phyloP scores from a whole-genome alignment of 2,113 vertebrate genomes.

The Tympanuchus pallidicinctus region DNA sequence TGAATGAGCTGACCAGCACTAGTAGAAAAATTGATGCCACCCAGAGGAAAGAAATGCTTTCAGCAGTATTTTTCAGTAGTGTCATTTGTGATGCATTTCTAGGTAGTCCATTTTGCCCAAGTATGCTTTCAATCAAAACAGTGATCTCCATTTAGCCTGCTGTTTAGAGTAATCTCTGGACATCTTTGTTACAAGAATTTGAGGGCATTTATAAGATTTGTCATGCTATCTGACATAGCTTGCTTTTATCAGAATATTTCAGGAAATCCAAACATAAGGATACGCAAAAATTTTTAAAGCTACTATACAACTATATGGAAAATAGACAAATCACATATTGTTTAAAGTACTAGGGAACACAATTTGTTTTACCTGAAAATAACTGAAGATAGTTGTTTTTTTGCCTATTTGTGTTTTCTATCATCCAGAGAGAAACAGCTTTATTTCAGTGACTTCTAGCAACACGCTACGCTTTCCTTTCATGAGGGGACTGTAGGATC shows the following conservation, averaged over 20 bases:
- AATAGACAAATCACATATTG: neutral
- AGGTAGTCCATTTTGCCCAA: conserved; percentile 32
- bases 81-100: conserved; percentile 39
- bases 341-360: neutral
- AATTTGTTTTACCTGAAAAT: conserved; percentile 16
- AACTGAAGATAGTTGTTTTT: neutral
- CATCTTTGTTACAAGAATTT: neutral
- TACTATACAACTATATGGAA: conserved; percentile 60
- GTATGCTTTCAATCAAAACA: conserved; percentile 51
- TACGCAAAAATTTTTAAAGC: conserved; percentile 52
- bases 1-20: neutral
- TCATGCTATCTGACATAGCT: conserved; percentile 16
- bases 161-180: conserved; percentile 52
- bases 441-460: conserved; percentile 24
- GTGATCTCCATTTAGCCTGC: conserved; percentile 34
- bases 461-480: conserved; percentile 14
- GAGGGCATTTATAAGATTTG: neutral
- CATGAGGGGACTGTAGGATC: neutral
- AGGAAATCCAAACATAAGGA: conserved; percentile 53
- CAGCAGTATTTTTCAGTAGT: conserved; percentile 20
- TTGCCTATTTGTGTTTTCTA: neutral
- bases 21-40: neutral
- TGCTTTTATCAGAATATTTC: conserved; percentile 31
- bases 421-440: neutral
- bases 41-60: neutral